phyloP scores from a whole-genome alignment of 2,888 invertebrate species.

The Drosophila leonis region DNA sequence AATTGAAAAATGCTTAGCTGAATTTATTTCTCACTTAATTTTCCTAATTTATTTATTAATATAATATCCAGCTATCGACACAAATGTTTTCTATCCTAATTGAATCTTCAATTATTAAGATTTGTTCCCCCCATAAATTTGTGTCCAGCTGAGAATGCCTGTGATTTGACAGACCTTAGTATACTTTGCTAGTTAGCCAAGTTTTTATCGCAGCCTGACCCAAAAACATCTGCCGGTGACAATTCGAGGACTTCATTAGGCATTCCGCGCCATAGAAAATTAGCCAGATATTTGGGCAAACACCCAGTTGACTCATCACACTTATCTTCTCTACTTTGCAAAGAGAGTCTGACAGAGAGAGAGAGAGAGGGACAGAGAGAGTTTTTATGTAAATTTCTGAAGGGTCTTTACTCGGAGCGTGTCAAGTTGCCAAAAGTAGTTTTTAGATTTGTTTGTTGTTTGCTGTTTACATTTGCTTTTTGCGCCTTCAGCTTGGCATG shows the following conservation, averaged over 20 bases:
- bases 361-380: neutral
- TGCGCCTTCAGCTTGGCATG: constrained; percentile 44
- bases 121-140: neutral
- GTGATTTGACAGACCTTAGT: neutral
- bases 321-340: neutral
- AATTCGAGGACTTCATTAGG: constrained; percentile 54
- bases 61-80: neutral
- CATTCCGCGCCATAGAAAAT: constrained; percentile 53
- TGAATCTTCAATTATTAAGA: constrained; percentile 9
- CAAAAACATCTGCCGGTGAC: constrained; percentile 37
- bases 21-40: neutral
- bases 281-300: constrained; percentile 39
- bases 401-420: constrained; percentile 39
- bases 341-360: neutral
- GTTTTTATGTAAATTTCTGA: constrained; percentile 54
- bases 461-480: constrained; percentile 40
- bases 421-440: constrained; percentile 61
- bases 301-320: constrained; percentile 1
- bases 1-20: neutral
- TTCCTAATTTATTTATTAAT: neutral
- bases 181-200: constrained; percentile 13
- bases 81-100: neutral
- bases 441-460: constrained; percentile 57
- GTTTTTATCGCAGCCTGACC: constrained; percentile 10
- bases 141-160: neutral